Evolutionary conservation across 92 coral and sea anemone genomes (phyloP), one percentile per base, ranked within the genome.

Genomic region (Meandrina meandrites): DNA sequence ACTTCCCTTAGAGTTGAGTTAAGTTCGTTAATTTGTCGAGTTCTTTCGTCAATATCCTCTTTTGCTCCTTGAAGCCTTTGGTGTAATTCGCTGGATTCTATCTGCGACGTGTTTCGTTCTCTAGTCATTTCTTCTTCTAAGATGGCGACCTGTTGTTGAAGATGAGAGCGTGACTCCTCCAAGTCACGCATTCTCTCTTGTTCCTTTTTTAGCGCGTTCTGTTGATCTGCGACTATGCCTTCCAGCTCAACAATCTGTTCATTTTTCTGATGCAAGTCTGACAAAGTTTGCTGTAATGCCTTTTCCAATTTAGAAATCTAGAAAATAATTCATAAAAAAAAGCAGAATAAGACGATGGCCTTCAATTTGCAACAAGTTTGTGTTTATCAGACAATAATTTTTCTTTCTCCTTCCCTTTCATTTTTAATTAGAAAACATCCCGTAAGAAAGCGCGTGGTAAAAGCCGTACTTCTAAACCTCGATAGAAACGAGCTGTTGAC

Each of bases 141-240:
- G 64, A 95, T 86, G 21, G 92, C 82, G 27, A 94, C 94, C 88
- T 97, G 98, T 51, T 95, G 99, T 75, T 97, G 95, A 12, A 95
- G 92, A 67, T 94, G 95, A 1, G 94, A 73, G 48, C 94, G 94
- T 8, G 94, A 89, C 54, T 90, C 94, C 76, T 97, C 98, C 68
- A 92, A 73, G 75, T 95, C 98, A 32, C 92, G 88, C 72, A 86
- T 76, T 70, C 95, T 95, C 79, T 87, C 92, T 37, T 93, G 93
- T 42, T 96, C 92, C 76, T 92, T 96, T 87, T 93, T 93, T 16
- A 95, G 90, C 56, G 86, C 67, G 78, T 94, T 91, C 84, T 97
- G 95, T 5, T 93, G 93, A 30, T 93, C 99, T 8, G 96, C 80
- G 15, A 97, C 76, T 21, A 88, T 90, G 57, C 92, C 85, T 86